Conservation (phyloP, 2,888 invertebrate genomes). For the Synergus japonicus region DNA sequence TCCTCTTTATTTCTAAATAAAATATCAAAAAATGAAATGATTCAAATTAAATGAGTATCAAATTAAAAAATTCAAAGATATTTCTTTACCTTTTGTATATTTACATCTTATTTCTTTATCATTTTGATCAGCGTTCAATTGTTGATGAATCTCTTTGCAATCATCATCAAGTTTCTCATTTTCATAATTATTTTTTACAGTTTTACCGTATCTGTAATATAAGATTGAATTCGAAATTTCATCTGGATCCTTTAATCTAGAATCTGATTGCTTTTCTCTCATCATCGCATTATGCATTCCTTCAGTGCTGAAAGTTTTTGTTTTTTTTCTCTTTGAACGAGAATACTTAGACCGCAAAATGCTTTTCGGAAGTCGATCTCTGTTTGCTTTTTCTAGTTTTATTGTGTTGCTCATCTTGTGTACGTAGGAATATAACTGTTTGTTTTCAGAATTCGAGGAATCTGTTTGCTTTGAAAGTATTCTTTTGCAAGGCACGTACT, state of each 20-base stretch:
- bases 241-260: background rate
- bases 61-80: no score
- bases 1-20: background rate
- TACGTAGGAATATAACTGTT: slow-evolving; percentile 14
- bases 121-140: background rate
- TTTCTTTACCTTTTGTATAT: no score
- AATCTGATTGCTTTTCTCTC: background rate
- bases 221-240: background rate
- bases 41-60: background rate
- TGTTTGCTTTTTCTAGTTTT: slow-evolving; percentile 8
- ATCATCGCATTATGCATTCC: background rate
- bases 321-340: background rate
- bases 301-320: background rate
- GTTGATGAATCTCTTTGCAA: background rate
- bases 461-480: slow-evolving; percentile 34
- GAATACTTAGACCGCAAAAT: slow-evolving; percentile 9
- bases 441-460: slow-evolving; percentile 32
- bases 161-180: background rate
- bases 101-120: no score
- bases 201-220: background rate
- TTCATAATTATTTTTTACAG: background rate
- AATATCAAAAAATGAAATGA: background rate
- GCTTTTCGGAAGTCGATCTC: slow-evolving; percentile 4
- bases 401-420: slow-evolving; percentile 27
- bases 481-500: slow-evolving; percentile 37